phyloP scores from a whole-genome alignment of 2,888 invertebrate species.

The Ptychoptera albimana region DNA sequence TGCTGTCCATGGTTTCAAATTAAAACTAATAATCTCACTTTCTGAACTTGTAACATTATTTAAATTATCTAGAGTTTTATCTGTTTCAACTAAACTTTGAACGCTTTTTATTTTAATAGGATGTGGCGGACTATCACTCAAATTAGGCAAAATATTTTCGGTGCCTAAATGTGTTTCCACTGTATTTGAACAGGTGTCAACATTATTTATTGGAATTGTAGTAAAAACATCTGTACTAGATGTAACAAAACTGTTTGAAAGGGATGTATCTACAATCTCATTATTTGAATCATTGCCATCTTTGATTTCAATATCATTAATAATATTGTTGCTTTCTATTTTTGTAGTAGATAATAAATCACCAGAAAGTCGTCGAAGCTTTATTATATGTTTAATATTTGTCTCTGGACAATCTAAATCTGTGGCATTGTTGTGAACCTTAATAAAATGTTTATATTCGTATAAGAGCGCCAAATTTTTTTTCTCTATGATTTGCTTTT shows the following conservation, averaged over 20 bases:
- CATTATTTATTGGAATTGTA: too few species aligned
- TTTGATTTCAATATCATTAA: too few species aligned
- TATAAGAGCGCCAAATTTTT: conserved; percentile 4
- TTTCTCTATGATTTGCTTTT: conserved; percentile 13
- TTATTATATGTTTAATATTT: conserved; percentile 13
- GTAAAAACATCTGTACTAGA: too few species aligned
- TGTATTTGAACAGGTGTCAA: conserved; percentile 8
- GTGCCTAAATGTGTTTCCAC: conserved; percentile 17
- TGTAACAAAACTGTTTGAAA: too few species aligned
- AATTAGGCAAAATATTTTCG: conserved; percentile 10
- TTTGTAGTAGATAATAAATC: conserved; percentile 26
- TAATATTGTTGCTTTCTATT: background rate
- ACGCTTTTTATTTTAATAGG: too few species aligned
- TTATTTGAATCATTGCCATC: too few species aligned
- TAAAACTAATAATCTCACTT: conserved; percentile 16
- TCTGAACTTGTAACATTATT: conserved; percentile 4
- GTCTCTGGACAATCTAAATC: too few species aligned
- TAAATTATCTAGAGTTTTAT: too few species aligned
- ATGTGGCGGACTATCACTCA: too few species aligned
- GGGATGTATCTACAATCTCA: too few species aligned
- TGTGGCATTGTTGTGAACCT: conserved; percentile 11
- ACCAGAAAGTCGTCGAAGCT: conserved; percentile 31
- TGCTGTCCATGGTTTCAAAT: conserved; percentile 21
- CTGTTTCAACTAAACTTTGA: too few species aligned
- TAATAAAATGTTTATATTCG: conserved; percentile 22